These are phyloP conservation scores for Typhlichthys subterraneus DNA, from an alignment of 2,797 vertebrate genomes.

Conservation along the genomic window DNA sequence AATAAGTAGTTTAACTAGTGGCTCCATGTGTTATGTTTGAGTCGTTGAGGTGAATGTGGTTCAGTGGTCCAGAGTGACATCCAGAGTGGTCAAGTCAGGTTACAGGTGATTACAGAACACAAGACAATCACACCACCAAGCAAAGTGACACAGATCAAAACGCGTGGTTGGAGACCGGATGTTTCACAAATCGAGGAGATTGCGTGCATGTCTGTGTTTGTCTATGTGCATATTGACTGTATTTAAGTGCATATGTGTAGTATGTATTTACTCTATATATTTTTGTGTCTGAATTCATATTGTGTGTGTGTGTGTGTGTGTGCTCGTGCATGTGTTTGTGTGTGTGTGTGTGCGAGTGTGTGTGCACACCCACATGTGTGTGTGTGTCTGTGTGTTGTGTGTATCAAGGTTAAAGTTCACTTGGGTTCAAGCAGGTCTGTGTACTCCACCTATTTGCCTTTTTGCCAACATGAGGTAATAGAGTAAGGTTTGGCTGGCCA, in stretches of 20 bases:
- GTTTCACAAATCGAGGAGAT: not conserved
- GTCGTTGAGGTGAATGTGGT: not conserved
- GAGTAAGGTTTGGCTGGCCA: not conserved
- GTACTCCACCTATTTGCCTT: slow-evolving; percentile 22
- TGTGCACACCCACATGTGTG: not conserved
- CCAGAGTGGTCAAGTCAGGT: slow-evolving; percentile 21
- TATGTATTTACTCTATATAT: not conserved
- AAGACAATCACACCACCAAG: slow-evolving; percentile 17
- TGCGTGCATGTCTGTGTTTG: no score
- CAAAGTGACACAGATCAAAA: slow-evolving; percentile 12
- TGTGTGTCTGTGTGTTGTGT: not conserved
- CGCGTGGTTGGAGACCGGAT: not conserved
- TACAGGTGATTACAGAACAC: not conserved
- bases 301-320: no score
- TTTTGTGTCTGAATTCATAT: no score
- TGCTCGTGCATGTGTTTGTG: no score
- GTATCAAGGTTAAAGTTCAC: slow-evolving; percentile 29
- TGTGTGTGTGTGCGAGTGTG: no score
- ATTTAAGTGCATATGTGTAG: not conserved
- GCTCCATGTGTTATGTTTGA: not conserved
- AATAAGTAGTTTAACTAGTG: not conserved
- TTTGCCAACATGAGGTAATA: slow-evolving; percentile 10
- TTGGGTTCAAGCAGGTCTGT: not conserved
- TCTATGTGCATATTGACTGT: no score
- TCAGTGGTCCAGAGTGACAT: not conserved